A percentile compares a stretch with the other conserved stretches of the same genome.
Evolutionary conservation across 2,113 vertebrate species (phyloP).

Genomic region (Oryzias curvinotus): DNA sequence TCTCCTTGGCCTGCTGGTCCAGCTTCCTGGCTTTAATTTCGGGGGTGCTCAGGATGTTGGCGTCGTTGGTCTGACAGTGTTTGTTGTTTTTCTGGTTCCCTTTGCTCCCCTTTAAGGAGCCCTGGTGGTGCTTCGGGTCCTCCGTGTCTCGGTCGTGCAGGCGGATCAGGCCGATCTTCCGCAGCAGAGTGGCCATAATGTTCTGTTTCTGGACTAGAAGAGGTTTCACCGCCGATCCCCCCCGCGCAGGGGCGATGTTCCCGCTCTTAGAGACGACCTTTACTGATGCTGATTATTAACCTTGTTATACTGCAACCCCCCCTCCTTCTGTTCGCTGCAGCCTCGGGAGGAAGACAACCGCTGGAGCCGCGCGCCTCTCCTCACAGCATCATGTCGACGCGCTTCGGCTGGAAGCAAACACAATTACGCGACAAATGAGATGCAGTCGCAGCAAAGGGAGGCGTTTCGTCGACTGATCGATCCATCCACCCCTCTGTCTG

Average conservation of each 20-base stretch:
- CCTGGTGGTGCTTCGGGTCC: constrained; percentile 95
- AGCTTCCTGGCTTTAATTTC: constrained; percentile 83
- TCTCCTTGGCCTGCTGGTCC: constrained; percentile 83
- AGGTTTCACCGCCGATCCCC: constrained; percentile 52
- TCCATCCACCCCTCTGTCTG: background rate
- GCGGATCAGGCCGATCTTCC: constrained; percentile 96
- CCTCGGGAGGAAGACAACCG: constrained; percentile 61
- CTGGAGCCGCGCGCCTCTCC: constrained; percentile 49
- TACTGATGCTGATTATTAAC: constrained; percentile 45
- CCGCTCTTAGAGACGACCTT: constrained; percentile 47
- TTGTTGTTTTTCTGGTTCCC: constrained; percentile 87
- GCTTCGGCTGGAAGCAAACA: constrained; percentile 24
- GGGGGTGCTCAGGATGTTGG: constrained; percentile 82
- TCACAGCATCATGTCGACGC: constrained; percentile 70
- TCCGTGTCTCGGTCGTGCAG: constrained; percentile 96
- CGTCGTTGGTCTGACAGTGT: constrained; percentile 82
- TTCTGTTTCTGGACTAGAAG: constrained; percentile 32
- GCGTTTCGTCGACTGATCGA: background rate
- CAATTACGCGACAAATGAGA: background rate
- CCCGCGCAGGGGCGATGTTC: constrained; percentile 60
- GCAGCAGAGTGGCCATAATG: constrained; percentile 94
- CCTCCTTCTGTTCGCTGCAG: constrained; percentile 70
- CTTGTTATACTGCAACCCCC: constrained; percentile 63
- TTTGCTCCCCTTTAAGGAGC: constrained; percentile 87
- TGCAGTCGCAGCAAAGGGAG: no score